Conservation (phyloP, 2,113 vertebrate species). For the Quiscalus mexicanus region DNA sequence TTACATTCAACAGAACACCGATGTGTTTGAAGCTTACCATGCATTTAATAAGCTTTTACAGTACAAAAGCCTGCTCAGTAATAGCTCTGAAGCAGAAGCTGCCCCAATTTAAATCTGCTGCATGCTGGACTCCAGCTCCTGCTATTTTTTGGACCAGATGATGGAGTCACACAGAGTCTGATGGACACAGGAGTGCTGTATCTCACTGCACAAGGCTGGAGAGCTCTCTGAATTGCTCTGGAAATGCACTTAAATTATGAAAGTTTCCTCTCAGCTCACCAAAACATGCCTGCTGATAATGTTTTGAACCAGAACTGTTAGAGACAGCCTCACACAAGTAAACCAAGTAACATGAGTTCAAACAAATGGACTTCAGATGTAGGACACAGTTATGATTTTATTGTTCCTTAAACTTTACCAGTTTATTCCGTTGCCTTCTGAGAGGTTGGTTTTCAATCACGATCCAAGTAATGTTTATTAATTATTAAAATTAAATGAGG, state of each 20-base stretch:
- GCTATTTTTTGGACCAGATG: neutral
- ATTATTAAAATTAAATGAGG: neutral
- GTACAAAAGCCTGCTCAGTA: neutral
- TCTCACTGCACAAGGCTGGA: neutral
- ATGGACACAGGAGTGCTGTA: neutral
- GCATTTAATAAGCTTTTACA: slow-evolving; percentile 25
- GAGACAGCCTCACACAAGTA: neutral
- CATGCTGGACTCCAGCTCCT: neutral
- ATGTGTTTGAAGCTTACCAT: slow-evolving; percentile 12
- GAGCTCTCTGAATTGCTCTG: neutral
- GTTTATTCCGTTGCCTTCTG: neutral
- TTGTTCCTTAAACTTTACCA: neutral
- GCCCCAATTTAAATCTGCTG: neutral
- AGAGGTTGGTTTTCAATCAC: neutral
- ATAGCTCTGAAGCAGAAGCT: neutral
- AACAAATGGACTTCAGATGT: neutral
- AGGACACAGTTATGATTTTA: neutral
- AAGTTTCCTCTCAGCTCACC: neutral
- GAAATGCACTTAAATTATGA: neutral
- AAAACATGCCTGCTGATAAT: neutral
- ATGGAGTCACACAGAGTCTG: neutral
- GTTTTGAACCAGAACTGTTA: neutral
- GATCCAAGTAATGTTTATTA: neutral
- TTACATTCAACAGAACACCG: neutral
- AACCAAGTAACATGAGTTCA: neutral